phyloP scores from a whole-genome alignment of 1,140 invertebrate genomes.

The Prorops nasuta region DNA sequence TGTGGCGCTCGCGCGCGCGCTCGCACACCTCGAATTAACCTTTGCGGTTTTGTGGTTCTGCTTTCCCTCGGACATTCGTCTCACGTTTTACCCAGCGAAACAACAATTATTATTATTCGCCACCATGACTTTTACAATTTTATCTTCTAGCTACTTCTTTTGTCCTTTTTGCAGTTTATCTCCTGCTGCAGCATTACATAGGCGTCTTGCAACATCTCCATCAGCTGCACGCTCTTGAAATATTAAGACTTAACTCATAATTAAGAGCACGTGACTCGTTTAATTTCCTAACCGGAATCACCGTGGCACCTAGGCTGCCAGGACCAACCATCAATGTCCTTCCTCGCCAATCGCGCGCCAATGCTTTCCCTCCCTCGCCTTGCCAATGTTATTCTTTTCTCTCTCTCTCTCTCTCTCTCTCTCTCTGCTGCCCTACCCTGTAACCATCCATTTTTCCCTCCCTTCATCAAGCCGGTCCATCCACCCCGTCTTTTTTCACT shows the following conservation, averaged over 20 bases:
- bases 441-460: too few relatives aligned
- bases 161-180: conserved; percentile 12
- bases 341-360: not conserved
- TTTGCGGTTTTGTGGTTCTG: conserved; percentile 40
- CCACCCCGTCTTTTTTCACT: too few relatives aligned
- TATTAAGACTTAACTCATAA: too few relatives aligned
- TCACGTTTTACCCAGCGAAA: conserved; percentile 34
- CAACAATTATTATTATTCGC: conserved; percentile 44
- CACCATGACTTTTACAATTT: conserved; percentile 31
- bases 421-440: not conserved
- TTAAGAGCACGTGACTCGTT: conserved; percentile 50
- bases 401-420: conserved; percentile 2
- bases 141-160: conserved; percentile 15
- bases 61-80: conserved; percentile 40
- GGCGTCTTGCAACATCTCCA: not conserved
- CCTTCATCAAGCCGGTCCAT: too few relatives aligned
- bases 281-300: conserved; percentile 45
- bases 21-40: conserved; percentile 31
- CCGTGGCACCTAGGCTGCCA: conserved; percentile 24
- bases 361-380: not conserved
- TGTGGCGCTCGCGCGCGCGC: conserved; percentile 21
- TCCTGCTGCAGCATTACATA: conserved; percentile 4
- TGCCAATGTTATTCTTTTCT: conserved; percentile 3
- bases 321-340: conserved; percentile 45
- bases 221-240: conserved; percentile 34